Conservation (phyloP, 2,113 vertebrate species). For the Tachuris rubrigastra region DNA sequence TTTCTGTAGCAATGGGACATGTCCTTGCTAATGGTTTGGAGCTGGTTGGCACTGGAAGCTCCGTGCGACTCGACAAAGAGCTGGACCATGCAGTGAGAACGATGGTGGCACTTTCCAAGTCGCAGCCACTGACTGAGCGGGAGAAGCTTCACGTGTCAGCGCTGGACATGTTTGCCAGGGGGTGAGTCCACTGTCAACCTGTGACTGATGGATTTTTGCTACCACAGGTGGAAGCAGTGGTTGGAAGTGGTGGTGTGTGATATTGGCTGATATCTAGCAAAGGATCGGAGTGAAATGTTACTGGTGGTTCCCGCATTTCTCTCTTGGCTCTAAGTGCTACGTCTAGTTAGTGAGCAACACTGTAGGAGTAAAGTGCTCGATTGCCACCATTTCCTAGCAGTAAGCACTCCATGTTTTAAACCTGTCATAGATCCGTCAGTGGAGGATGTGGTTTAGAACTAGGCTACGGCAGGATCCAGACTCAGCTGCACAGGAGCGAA, state of each 20-base stretch:
- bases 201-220: background rate
- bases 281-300: background rate
- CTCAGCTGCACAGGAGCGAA: background rate
- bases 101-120: conserved; percentile 75
- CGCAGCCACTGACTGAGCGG: conserved; percentile 79
- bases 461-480: background rate
- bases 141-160: conserved; percentile 87
- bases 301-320: background rate
- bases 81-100: conserved; percentile 77
- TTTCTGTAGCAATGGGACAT: conserved; percentile 85
- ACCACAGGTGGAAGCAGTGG: fast-evolving
- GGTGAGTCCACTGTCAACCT: conserved; percentile 75
- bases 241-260: background rate
- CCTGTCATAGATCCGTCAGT: background rate
- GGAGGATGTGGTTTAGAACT: background rate
- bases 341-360: background rate
- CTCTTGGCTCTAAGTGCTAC: background rate
- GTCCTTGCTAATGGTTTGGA: conserved; percentile 85
- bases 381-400: background rate
- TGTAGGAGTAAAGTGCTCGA: background rate
- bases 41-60: conserved; percentile 80
- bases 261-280: background rate
- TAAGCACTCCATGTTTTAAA: background rate
- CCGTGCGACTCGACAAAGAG: conserved; percentile 73
- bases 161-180: conserved; percentile 82